Evolutionary conservation across 1,140 invertebrate species (phyloP), one percentile per base, ranked within the genome.

Genomic region (Sarcophaga peregrina): DNA sequence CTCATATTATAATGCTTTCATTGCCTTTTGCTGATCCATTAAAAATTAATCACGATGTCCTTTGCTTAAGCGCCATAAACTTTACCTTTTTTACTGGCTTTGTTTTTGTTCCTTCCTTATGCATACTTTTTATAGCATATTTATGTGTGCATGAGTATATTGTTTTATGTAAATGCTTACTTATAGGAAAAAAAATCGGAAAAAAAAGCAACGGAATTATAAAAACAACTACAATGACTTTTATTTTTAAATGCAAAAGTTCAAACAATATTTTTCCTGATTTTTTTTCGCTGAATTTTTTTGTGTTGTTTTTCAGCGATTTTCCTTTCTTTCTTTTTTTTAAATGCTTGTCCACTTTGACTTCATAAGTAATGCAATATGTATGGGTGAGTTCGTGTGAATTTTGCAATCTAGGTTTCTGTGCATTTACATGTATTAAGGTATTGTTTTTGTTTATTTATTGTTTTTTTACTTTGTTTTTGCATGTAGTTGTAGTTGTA

Each of bases 1-100:
- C 54, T 58, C 7, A 13, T 58, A 58, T 58, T 7, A 58, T 58
- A 58, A 58, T 58, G 13, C 13, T 58, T 58, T 58, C 54, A 13
- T 58, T 58, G 54, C 54, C 54, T 58, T 58, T 58, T 58, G 54
- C 54, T 58, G 15, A 1, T n/a, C 54, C 54, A 58, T 58, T 15
- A 58, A 58, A 15, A 58, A 58, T 58, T 58, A 58, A 58, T 58
- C 54, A 58, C 54, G 54, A 58, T 58, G 54, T 58, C 54, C 54
- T 58, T 58, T 58, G 54, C 54, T 58, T 58, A 58, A 58, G 54
- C 54, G 15, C 54, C 54, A 58, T 58, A 58, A 58, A 13, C 54
- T 58, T n/a, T 58, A 58, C 54, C 10, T 54, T 54, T 54, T 37
- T 37, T 37, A 37, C 25, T 2, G 25, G 25, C 25, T 37, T n/a